Evolutionary conservation across 1,140 invertebrate genomes (phyloP).

Genomic region (Drosophila kurseongensis): DNA sequence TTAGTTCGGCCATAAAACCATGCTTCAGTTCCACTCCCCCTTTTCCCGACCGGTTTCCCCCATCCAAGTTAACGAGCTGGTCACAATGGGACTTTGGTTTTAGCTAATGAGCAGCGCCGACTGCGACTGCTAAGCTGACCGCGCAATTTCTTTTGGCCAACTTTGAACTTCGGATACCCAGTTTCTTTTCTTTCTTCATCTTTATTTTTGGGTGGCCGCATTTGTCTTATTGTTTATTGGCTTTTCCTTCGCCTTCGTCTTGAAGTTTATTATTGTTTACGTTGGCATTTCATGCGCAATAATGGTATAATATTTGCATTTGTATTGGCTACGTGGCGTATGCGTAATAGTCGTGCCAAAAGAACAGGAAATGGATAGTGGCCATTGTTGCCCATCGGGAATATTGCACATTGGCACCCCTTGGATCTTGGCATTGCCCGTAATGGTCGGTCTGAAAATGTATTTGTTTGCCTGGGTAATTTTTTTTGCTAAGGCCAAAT

Average conservation of each 20-base stretch:
- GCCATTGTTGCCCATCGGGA: conserved; percentile 8
- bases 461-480: conserved; percentile 25
- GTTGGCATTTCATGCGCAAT: conserved; percentile 60
- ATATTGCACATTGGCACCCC: conserved; percentile 22
- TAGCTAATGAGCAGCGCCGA: conserved; percentile 59
- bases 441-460: conserved; percentile 25
- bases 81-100: conserved; percentile 29
- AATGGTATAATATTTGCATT: conserved; percentile 76
- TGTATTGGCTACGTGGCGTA: conserved; percentile 65
- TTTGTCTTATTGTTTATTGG: conserved; percentile 57
- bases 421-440: neutral
- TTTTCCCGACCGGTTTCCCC: no score
- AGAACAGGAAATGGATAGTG: conserved; percentile 56
- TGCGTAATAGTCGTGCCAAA: conserved; percentile 62
- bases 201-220: conserved; percentile 52
- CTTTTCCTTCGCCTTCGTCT: conserved; percentile 36
- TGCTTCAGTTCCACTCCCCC: conserved; percentile 21
- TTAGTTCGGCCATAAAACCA: conserved; percentile 38
- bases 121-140: conserved; percentile 32
- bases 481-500: conserved; percentile 14
- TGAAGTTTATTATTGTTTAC: conserved; percentile 52
- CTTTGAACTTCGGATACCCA: conserved; percentile 55
- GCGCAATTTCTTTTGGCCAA: conserved; percentile 70
- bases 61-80: conserved; percentile 26
- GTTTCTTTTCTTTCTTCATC: conserved; percentile 8